These are phyloP conservation scores for Lampris incognitus DNA, from an alignment of 2,113 vertebrate species.

Conservation along the genomic window DNA sequence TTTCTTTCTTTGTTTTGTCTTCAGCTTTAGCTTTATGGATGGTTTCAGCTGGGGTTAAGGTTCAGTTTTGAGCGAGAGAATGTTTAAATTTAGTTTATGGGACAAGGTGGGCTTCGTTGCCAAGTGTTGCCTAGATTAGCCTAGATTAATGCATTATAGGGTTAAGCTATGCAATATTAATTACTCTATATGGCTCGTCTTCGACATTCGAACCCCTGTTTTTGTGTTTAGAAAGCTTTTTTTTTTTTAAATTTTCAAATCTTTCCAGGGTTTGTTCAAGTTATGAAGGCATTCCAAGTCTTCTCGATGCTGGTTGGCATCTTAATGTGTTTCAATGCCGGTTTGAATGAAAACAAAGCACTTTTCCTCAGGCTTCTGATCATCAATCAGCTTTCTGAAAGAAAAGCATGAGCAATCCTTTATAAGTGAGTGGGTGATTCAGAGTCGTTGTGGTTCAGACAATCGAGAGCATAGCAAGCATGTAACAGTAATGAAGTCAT, in stretches of 20 bases:
- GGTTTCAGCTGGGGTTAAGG: background rate
- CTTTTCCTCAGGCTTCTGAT: background rate
- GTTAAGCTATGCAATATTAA: constrained; percentile 23
- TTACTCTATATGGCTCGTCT: background rate
- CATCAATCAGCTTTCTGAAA: background rate
- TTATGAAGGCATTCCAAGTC: background rate
- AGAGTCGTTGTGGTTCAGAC: constrained; percentile 19
- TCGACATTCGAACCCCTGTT: background rate
- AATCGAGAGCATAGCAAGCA: constrained; percentile 46
- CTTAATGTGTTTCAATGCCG: background rate
- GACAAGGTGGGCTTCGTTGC: constrained; percentile 1
- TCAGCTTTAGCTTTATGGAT: background rate
- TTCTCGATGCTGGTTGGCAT: background rate
- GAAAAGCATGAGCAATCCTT: background rate
- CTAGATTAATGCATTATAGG: constrained; percentile 12
- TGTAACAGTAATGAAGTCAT: constrained; percentile 72
- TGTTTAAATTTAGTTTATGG: background rate
- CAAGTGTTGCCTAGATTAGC: background rate
- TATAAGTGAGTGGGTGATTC: background rate
- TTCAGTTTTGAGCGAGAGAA: background rate
- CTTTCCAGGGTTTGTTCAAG: too few relatives aligned
- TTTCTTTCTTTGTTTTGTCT: background rate
- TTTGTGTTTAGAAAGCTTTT: background rate
- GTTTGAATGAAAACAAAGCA: background rate
- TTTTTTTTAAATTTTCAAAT: background rate